Evolutionary conservation across 2,888 invertebrate species (phyloP).

Genomic region (Polymixis lichenea): DNA sequence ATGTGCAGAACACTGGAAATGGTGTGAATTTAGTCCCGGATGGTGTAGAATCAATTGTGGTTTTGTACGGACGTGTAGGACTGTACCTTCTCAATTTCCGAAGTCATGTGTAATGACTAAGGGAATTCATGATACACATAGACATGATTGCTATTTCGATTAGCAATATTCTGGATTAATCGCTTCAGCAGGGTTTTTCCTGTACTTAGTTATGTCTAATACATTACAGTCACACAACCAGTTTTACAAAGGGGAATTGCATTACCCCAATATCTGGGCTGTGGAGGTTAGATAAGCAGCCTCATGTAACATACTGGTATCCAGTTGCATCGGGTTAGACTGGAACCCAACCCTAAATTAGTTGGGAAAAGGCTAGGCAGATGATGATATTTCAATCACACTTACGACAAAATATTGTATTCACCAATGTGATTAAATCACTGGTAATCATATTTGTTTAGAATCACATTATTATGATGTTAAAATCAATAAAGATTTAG

Average conservation of each 20-base stretch:
- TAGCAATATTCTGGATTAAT: too few relatives aligned
- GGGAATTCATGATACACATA: background rate
- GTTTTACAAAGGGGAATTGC: too few relatives aligned
- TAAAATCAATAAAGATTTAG: too few relatives aligned
- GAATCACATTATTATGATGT: too few relatives aligned
- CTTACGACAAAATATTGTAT: background rate
- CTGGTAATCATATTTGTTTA: too few relatives aligned
- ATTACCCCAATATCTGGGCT: too few relatives aligned
- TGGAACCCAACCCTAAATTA: too few relatives aligned
- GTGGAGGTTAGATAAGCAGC: too few relatives aligned
- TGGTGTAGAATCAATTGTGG: constrained; percentile 15
- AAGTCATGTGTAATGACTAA: background rate
- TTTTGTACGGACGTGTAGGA: background rate
- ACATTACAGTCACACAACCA: background rate
- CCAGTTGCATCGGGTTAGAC: too few relatives aligned
- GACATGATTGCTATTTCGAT: background rate
- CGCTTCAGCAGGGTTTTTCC: background rate
- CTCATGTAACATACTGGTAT: too few relatives aligned
- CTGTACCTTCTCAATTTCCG: background rate
- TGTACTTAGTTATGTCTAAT: background rate
- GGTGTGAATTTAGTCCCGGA: constrained; percentile 7
- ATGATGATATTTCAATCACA: background rate
- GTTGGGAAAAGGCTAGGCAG: too few relatives aligned
- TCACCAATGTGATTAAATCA: background rate
- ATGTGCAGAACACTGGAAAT: constrained; percentile 19